Evolutionary conservation across 2,888 invertebrate genomes (phyloP).

Genomic region (Oxyscelio sp.): DNA sequence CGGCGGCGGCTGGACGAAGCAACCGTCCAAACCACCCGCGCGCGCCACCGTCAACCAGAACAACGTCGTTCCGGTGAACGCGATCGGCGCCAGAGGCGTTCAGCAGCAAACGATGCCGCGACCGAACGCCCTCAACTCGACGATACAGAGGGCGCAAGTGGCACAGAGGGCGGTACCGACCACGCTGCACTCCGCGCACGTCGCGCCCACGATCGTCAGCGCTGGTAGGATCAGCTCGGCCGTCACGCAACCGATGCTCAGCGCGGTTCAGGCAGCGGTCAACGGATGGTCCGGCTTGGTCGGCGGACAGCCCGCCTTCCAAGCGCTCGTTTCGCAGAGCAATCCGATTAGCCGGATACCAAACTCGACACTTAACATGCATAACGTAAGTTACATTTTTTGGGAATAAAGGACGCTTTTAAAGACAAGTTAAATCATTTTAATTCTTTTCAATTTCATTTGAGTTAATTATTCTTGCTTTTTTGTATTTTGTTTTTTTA

Average conservation of each 20-base stretch:
- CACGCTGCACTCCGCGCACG: constrained; percentile 82
- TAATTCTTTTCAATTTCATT: no score
- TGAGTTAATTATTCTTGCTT: no score
- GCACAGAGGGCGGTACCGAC: constrained; percentile 80
- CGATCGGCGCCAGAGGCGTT: constrained; percentile 82
- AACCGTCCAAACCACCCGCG: constrained; percentile 92
- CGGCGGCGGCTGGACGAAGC: constrained; percentile 94
- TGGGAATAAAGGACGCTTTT: no score
- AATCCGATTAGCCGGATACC: constrained; percentile 87
- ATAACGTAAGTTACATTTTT: constrained; percentile 88
- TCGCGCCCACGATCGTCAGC: constrained; percentile 84
- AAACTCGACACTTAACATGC: constrained; percentile 84
- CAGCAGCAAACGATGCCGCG: constrained; percentile 80
- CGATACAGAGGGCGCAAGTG: constrained; percentile 85
- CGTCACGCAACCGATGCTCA: constrained; percentile 84
- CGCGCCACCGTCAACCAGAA: constrained; percentile 85
- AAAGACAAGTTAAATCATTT: no score
- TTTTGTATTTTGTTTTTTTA: no score
- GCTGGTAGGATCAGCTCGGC: constrained; percentile 80
- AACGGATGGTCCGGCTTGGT: constrained; percentile 89
- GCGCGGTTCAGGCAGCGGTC: constrained; percentile 86
- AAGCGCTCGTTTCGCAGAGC: constrained; percentile 84
- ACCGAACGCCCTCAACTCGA: constrained; percentile 82
- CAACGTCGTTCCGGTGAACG: constrained; percentile 83
- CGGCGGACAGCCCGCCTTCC: constrained; percentile 88